A percentile compares a stretch with the other conserved stretches of the same genome.
phyloP scores from a whole-genome alignment of 35 echinoderm and acorn worm species.

The Anneissia japonica region DNA sequence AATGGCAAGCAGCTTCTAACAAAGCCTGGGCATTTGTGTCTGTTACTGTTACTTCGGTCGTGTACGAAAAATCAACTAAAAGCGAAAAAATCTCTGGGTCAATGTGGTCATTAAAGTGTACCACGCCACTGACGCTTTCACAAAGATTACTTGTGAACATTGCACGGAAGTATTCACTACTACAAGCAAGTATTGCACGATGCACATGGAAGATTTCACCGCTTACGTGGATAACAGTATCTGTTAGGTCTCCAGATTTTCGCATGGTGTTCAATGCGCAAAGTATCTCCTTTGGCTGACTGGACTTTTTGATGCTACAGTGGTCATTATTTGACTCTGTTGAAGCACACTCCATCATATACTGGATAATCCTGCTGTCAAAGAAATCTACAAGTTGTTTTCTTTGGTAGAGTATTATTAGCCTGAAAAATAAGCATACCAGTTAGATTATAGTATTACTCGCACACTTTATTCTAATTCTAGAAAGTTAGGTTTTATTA shows the following conservation, averaged over 20 bases:
- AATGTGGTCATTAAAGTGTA: conserved; percentile 31
- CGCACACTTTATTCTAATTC: too few species aligned
- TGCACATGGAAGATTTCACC: conserved; percentile 30
- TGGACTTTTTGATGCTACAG: conserved; percentile 5
- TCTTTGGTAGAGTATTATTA: too few species aligned
- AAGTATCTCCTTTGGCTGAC: conserved; percentile 28
- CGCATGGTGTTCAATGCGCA: conserved; percentile 38
- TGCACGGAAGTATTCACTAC: conserved; percentile 62
- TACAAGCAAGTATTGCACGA: conserved; percentile 64
- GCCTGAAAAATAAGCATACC: too few species aligned
- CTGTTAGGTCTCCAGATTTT: conserved; percentile 54
- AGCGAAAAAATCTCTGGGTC: conserved; percentile 25
- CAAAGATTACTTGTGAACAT: conserved; percentile 64
- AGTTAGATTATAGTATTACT: too few species aligned
- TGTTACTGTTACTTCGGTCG: conserved; percentile 44
- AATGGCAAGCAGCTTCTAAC: conserved; percentile 36
- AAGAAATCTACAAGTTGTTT: too few species aligned
- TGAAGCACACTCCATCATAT: too few species aligned
- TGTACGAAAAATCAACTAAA: conserved; percentile 66
- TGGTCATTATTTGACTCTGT: too few species aligned
- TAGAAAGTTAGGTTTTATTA: too few species aligned
- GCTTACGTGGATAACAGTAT: conserved; percentile 32
- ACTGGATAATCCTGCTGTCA: too few species aligned
- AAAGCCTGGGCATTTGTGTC: conserved; percentile 53
- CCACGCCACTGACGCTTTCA: conserved; percentile 47